Percentiles rank a stretch among this genome's conserved stretches.
phyloP scores from a whole-genome alignment of 37 sponge, comb jelly and placozoan genomes.

The Agelas oroides region DNA sequence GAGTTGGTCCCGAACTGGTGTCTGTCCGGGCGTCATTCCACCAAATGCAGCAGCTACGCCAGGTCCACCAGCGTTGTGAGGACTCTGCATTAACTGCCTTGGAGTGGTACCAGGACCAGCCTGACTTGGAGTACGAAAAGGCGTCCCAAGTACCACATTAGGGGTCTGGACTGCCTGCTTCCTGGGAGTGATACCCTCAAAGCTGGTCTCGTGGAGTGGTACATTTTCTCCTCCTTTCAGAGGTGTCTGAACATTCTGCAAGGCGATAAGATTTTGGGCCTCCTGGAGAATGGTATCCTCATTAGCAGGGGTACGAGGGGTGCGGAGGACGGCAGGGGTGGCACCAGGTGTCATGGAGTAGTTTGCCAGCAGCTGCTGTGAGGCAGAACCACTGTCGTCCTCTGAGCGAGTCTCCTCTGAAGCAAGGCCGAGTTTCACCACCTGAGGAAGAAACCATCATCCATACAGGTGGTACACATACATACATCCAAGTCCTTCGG shows the following conservation, averaged over 20 bases:
- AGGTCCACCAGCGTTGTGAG: neutral
- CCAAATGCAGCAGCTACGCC: neutral
- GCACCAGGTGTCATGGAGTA: constrained; percentile 88
- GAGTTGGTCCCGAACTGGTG: constrained; percentile 90
- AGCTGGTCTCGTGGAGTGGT: constrained; percentile 74
- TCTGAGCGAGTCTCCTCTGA: constrained; percentile 75
- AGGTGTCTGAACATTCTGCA: constrained; percentile 88
- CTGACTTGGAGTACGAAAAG: constrained; percentile 71
- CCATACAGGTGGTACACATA: neutral
- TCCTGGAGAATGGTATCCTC: constrained; percentile 87
- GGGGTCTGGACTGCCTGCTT: constrained; percentile 83
- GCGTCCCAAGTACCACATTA: constrained; percentile 86
- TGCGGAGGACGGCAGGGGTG: constrained; percentile 52
- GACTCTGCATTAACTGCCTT: neutral
- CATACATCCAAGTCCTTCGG: too few species aligned
- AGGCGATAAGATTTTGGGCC: constrained; percentile 87
- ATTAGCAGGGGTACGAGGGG: constrained; percentile 88
- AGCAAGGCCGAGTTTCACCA: constrained; percentile 88
- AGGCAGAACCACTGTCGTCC: constrained; percentile 63
- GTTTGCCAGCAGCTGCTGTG: constrained; percentile 87
- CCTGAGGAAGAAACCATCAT: constrained; percentile 44
- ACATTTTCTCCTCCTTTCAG: constrained; percentile 90
- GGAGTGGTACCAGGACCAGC: constrained; percentile 39
- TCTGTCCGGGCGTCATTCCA: constrained; percentile 66
- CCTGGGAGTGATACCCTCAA: constrained; percentile 88